Evolutionary conservation across 2,797 vertebrate genomes (phyloP).

Genomic region (Urosaurus nigricauda): DNA sequence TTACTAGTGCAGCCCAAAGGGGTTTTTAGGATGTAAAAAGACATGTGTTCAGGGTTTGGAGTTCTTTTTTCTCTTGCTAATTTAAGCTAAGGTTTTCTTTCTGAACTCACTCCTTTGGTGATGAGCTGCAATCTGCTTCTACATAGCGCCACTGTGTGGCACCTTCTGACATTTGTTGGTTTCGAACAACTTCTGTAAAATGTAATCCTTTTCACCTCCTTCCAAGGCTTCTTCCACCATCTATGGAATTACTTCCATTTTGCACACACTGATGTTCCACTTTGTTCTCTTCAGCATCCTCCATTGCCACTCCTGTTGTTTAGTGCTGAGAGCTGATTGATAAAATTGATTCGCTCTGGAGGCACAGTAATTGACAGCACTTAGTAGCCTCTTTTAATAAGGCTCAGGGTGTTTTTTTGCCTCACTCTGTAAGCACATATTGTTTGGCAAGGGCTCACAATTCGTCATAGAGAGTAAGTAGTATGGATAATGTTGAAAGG

Average conservation of each 20-base stretch:
- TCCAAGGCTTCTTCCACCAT: neutral
- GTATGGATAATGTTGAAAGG: neutral
- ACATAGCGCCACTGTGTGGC: conserved; percentile 36
- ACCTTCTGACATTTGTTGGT: neutral
- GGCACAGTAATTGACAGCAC: neutral
- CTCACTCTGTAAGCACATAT: too few species aligned
- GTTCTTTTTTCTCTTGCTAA: neutral
- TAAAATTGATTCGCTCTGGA: neutral
- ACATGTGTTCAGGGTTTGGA: too few species aligned
- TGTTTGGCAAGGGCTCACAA: neutral
- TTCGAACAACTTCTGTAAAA: neutral
- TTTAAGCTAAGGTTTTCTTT: neutral
- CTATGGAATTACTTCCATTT: neutral
- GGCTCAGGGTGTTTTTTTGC: neutral
- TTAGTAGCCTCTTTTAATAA: neutral
- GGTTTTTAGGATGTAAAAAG: neutral
- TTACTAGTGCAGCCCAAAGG: neutral
- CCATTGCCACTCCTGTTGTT: neutral
- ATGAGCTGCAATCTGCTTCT: conserved; percentile 21
- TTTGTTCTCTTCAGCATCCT: too few species aligned
- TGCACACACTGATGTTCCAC: neutral
- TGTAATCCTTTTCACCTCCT: neutral
- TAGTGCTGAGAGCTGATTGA: neutral
- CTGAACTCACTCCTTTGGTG: neutral
- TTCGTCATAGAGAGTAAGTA: neutral